Conservation (phyloP, 2,888 invertebrate genomes). For the Pinctada fucata region DNA sequence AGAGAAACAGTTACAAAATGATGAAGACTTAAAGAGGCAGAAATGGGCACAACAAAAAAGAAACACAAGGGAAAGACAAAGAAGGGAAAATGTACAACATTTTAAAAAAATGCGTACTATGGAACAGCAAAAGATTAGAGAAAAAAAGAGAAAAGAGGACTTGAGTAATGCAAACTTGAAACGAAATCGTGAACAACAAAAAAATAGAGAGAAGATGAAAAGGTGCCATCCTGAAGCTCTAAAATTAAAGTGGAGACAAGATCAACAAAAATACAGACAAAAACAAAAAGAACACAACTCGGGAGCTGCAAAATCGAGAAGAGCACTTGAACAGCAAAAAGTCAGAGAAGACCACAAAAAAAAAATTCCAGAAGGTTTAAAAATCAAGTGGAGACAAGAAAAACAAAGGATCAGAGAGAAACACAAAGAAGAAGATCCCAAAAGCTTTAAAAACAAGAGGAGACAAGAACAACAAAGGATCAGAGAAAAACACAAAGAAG, state of each 20-base stretch:
- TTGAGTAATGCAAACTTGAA: neutral
- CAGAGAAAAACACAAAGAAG: neutral
- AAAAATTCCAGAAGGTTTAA: neutral
- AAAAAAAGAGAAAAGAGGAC: no score
- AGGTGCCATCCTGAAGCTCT: neutral
- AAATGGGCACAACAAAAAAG: no score
- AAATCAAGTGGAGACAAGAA: constrained; percentile 4
- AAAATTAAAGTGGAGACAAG: constrained; percentile 9
- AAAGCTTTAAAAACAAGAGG: no score
- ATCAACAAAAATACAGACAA: constrained; percentile 1
- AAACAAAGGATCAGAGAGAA: neutral
- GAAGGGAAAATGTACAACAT: no score
- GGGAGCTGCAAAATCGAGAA: constrained; percentile 3
- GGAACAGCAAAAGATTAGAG: no score
- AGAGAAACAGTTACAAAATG: no score
- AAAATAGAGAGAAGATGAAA: neutral
- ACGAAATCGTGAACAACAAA: neutral
- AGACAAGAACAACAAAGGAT: no score
- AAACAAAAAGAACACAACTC: neutral
- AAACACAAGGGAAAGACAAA: no score
- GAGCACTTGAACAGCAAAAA: constrained; percentile 11
- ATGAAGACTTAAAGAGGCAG: no score
- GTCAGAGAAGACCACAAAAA: constrained; percentile 3
- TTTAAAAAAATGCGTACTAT: no score
- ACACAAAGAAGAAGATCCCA: no score